Evolutionary conservation across 1,140 invertebrate genomes (phyloP), one percentile per base, ranked within the genome.

Genomic region (Mesaphorura yosii): DNA sequence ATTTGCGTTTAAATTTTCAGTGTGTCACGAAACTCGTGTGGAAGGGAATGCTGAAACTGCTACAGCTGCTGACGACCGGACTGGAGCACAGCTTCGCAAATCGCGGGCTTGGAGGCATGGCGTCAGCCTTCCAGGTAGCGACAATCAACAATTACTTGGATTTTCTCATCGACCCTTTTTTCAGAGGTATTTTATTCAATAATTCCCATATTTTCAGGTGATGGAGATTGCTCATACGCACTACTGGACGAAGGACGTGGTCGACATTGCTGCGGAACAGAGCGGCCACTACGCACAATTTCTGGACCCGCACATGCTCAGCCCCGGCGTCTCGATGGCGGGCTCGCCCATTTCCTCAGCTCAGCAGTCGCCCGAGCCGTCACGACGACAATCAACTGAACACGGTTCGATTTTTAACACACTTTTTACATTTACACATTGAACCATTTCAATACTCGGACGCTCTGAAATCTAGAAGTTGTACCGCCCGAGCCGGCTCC

Each of bases 51-150:
- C 69, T 95, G 26, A 94, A 94, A 72, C 77, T 94, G 57, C 69
- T 97, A 29, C 83, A 86, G 71, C 84, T 90, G 10, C 81, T 94
- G 23, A 79, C 89, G 20, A 79, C 82, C 64, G 96, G 96, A 10
- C 73, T 98, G 49, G 91, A 94, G 67, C 80, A 84, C 53, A 94
- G 90, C 1, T 98, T 88, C 67, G 77, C 80, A 19, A 96, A 94
- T 73, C 90, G 90, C 65, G 91, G 92, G 0, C 75, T 92, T 0
- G 92, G 93, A 48, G 96, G 96, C 22, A 93, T 97, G 83, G 94
- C 94, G 0, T 95, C 90, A 2, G 88, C 91, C 14, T 94, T 92
- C 69, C 91, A 95, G 71, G 74, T 98, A 41, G 81, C 76, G 93
- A 42, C 5, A 41, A 17, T 23, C 20, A 46, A 12, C 12, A 46